These are phyloP conservation scores for Typhlichthys eigenmanni DNA, from an alignment of 2,797 vertebrate species.

Conservation along the genomic window DNA sequence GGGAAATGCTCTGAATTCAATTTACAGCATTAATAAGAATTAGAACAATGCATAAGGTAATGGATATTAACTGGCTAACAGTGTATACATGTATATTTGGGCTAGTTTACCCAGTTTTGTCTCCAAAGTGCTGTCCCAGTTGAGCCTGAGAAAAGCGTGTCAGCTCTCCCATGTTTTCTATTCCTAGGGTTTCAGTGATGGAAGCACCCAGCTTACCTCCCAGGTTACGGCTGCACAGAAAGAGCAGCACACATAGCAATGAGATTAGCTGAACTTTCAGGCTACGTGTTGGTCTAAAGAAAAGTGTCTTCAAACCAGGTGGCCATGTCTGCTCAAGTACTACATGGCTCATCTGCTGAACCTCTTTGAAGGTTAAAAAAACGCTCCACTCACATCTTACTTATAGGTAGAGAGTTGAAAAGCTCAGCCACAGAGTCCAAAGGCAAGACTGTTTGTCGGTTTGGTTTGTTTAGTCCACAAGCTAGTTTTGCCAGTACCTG, in stretches of 20 bases:
- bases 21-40: not conserved
- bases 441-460: conserved; percentile 89
- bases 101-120: conserved; percentile 90
- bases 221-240: conserved; percentile 82
- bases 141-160: conserved; percentile 81
- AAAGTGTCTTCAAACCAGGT: too few relatives aligned
- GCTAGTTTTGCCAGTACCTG: conserved; percentile 93
- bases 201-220: conserved; percentile 92
- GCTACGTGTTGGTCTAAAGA: too few relatives aligned
- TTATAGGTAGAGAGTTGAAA: conserved; percentile 86
- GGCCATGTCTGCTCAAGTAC: too few relatives aligned
- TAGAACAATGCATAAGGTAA: too few relatives aligned
- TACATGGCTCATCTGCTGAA: too few relatives aligned
- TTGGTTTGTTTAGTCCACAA: conserved; percentile 97
- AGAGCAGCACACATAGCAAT: not conserved
- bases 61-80: too few relatives aligned
- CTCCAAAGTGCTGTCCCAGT: conserved; percentile 88
- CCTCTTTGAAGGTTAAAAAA: not conserved
- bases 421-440: conserved; percentile 83
- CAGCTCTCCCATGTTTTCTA: conserved; percentile 90
- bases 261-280: too few relatives aligned
- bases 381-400: conserved; percentile 84
- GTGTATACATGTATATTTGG: too few relatives aligned
- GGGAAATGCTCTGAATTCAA: not conserved
- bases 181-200: conserved; percentile 80